Evolutionary conservation across 2,888 invertebrate species (phyloP).

Genomic region (Oligia fasciuncula): DNA sequence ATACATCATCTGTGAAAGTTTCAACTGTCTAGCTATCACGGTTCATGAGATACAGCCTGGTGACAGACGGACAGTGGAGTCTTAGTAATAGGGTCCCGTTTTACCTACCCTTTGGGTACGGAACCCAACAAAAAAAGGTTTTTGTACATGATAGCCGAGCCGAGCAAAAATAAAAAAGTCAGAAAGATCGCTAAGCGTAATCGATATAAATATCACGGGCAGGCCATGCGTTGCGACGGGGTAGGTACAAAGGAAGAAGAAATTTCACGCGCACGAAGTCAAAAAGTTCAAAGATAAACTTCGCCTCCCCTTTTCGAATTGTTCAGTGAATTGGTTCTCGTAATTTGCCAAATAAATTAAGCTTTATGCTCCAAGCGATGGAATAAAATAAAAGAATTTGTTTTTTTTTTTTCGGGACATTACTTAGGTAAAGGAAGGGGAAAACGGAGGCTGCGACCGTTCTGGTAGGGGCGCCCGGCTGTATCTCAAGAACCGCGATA

Average conservation of each 20-base stretch:
- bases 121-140: neutral
- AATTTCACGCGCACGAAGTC: neutral
- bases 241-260: neutral
- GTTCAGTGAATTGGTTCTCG: slow-evolving; percentile 66
- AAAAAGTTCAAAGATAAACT: slow-evolving; percentile 54
- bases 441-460: slow-evolving; percentile 15
- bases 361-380: slow-evolving; percentile 50
- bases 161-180: neutral
- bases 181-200: neutral
- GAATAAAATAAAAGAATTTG: slow-evolving; percentile 57
- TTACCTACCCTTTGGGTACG: too few species aligned
- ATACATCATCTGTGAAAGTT: too few species aligned
- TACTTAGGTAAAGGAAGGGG: slow-evolving; percentile 33
- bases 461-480: slow-evolving; percentile 26
- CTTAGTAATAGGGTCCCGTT: too few species aligned
- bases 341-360: slow-evolving; percentile 72
- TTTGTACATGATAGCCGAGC: neutral
- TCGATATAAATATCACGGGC: neutral
- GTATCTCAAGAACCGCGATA: too few species aligned
- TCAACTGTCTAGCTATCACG: too few species aligned
- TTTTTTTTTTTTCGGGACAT: slow-evolving; percentile 56
- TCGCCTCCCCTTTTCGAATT: slow-evolving; percentile 53
- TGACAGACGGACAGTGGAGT: too few species aligned
- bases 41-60: too few species aligned
- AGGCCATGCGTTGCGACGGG: neutral